Evolutionary conservation across 35 echinoderm and acorn worm genomes (phyloP).

Genomic region (Ophiothrix spiculata): DNA sequence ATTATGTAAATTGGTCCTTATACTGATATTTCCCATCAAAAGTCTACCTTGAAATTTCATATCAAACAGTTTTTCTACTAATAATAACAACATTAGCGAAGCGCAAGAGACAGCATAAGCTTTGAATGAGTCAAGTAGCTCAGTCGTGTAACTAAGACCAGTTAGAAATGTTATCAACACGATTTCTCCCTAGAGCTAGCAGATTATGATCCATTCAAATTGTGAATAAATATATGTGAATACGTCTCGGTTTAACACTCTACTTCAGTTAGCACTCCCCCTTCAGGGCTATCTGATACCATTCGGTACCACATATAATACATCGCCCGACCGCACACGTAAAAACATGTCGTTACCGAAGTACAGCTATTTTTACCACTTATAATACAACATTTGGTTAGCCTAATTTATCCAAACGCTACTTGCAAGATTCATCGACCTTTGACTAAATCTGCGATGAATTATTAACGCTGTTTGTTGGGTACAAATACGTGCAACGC

Average conservation of each 20-base stretch:
- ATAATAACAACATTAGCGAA: no score
- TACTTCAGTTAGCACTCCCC: neutral
- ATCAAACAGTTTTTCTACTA: no score
- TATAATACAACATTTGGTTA: neutral
- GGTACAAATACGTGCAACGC: no score
- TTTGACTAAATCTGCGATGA: neutral
- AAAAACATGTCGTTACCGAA: no score
- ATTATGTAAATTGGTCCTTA: no score
- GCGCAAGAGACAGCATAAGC: no score
- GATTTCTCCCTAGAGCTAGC: neutral
- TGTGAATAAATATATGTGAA: conserved; percentile 11
- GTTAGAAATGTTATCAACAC: neutral
- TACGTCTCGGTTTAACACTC: neutral
- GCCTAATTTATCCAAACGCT: conserved; percentile 8
- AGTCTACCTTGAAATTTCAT: no score
- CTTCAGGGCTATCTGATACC: conserved; percentile 2
- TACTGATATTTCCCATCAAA: no score
- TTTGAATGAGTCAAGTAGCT: no score
- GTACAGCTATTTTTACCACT: neutral
- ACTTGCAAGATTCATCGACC: neutral
- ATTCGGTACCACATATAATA: neutral
- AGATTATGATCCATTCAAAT: conserved; percentile 9
- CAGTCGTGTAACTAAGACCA: neutral
- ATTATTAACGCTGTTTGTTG: no score
- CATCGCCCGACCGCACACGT: no score